phyloP scores from a whole-genome alignment of 2,797 vertebrate species.

The Girardinus metallicus region DNA sequence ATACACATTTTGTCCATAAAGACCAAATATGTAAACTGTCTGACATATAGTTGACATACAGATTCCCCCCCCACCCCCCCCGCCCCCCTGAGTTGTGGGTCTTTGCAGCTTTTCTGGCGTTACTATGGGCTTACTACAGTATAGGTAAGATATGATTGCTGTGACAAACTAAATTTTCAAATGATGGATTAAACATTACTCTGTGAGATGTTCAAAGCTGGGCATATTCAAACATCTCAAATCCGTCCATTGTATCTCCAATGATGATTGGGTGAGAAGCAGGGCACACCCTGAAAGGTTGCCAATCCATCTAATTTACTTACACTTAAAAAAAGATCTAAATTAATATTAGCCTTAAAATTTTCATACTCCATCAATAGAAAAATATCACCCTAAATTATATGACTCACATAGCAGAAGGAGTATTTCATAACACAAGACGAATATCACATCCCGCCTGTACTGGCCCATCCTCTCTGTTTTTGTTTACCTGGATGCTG shows the following conservation, averaged over 20 bases:
- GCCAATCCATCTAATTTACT: not conserved
- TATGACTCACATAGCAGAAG: not conserved
- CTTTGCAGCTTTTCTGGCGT: too few relatives aligned
- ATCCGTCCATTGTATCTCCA: not conserved
- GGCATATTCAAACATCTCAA: not conserved
- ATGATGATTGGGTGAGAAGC: not conserved
- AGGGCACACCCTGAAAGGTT: not conserved
- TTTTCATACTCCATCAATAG: not conserved
- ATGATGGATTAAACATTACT: not conserved
- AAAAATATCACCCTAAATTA: not conserved
- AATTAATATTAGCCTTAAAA: not conserved
- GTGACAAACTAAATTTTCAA: too few relatives aligned
- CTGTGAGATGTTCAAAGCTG: not conserved
- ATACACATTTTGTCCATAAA: too few relatives aligned
- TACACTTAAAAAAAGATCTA: not conserved
- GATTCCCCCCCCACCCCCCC: too few relatives aligned
- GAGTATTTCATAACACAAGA: constrained; percentile 40
- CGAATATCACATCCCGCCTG: constrained; percentile 15
- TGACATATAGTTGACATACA: too few relatives aligned
- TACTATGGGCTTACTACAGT: too few relatives aligned
- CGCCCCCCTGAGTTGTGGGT: too few relatives aligned
- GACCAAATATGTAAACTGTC: too few relatives aligned
- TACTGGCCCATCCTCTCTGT: constrained; percentile 40
- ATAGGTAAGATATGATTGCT: too few relatives aligned
- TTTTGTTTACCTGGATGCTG: constrained; percentile 63